Percentiles rank a stretch among this genome's conserved stretches.
Conservation (phyloP, 2,888 invertebrate species). For the Chydorus sphaericus region DNA sequence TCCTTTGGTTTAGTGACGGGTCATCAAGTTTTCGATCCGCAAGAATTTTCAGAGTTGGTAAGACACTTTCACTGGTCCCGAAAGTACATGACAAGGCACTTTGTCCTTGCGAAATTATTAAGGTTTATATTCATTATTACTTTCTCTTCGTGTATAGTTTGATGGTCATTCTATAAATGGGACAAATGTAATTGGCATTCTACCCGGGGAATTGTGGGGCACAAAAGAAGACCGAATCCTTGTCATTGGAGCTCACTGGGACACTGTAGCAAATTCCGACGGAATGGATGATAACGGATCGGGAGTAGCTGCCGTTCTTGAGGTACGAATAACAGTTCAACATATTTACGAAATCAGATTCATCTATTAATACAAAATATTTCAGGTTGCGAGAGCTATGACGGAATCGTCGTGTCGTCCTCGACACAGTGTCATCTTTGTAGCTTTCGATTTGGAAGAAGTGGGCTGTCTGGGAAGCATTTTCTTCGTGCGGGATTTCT, state of each 20-base stretch:
- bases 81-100: background rate
- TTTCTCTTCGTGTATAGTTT: too few species aligned
- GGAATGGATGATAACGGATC: slow-evolving; percentile 28
- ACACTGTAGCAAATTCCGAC: slow-evolving; percentile 24
- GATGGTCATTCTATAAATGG: slow-evolving; percentile 20
- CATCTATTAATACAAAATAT: background rate
- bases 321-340: slow-evolving; percentile 24
- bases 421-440: slow-evolving; percentile 26
- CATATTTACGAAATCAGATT: slow-evolving; percentile 20
- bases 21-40: slow-evolving; percentile 22
- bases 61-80: slow-evolving; percentile 11
- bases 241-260: slow-evolving; percentile 28
- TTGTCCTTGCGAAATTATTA: background rate
- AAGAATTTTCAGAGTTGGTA: slow-evolving; percentile 22
- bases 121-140: background rate
- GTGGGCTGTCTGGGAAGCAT: slow-evolving; percentile 25
- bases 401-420: slow-evolving; percentile 18
- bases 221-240: slow-evolving; percentile 25
- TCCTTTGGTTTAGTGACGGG: slow-evolving; percentile 20
- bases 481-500: slow-evolving; percentile 25
- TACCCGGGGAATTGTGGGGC: slow-evolving; percentile 25
- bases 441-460: slow-evolving; percentile 29
- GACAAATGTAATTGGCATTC: slow-evolving; percentile 25
- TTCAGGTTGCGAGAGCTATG: slow-evolving; percentile 12
- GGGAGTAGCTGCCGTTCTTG: slow-evolving; percentile 27